Base-by-base conservation (phyloP, 2,888 invertebrate genomes). In the Stenolophus ochropezus region DNA sequence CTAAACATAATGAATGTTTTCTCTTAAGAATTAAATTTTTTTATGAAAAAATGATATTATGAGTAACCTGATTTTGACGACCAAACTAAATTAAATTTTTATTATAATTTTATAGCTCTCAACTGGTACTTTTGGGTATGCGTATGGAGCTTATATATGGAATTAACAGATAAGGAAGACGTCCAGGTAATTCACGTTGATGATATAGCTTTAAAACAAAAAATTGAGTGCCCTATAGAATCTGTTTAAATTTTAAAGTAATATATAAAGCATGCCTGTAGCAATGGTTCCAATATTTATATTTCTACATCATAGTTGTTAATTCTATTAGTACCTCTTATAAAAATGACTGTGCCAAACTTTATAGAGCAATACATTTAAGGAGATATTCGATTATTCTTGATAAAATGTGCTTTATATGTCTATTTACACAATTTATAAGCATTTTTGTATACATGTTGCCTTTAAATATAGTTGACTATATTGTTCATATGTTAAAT, bases 111-210 rank as follows among this genome's bases (percentile, higher is more conserved):
- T 61, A 11, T 20, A 78, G 78, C 49, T 16, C 16, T 78, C 21
- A 33, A 49, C 23, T 78, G 78, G 78, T 78, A 78, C 61, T 78
- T 78, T 49, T 78, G 78, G 78, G 8, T 65, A 20, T 65, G 61
- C 25, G 78, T 78, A n/a, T 78, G 78, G 78, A 78, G 61, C 47
- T 78, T 78, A 23, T 78, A 78, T 42, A 65, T 42, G 20, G 78
- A 65, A 2, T 20, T 78, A 42, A 11, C 14, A 4, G 65, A 65
- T 33, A 42, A 65, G 14, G 14, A 0, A 20, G 33, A 58, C 20
- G 25, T 11, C n/a, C 75, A 56, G 42, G 27, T 14, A 18, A 20
- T 58, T 33, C 20, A 18, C 18, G 20, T 58, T 18, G 42, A 76
- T 8, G 58, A 76, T 8, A 42, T 65, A 14, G 21, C 11, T 6